These are phyloP conservation scores for Zaprionus africanus DNA, from an alignment of 1,140 invertebrate genomes.

Conservation along the genomic window DNA sequence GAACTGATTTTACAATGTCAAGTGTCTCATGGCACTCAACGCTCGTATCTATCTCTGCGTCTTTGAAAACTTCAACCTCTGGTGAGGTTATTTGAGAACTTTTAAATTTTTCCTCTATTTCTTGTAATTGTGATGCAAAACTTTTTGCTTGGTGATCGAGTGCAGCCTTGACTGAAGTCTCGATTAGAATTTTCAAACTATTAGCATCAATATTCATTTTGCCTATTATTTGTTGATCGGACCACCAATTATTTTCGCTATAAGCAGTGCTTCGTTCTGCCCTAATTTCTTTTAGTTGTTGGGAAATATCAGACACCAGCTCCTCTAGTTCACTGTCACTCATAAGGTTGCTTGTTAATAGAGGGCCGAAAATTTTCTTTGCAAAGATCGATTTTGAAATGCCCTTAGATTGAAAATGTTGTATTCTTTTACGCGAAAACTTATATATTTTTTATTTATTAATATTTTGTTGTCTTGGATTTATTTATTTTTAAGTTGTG, in stretches of 20 bases:
- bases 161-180: not conserved
- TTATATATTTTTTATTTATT: constrained; percentile 1
- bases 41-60: constrained; percentile 16
- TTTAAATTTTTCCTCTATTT: not conserved
- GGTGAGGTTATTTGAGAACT: not conserved
- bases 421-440: not conserved
- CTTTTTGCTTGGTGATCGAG: constrained; percentile 1
- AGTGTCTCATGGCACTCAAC: constrained; percentile 38
- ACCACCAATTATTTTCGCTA: not conserved
- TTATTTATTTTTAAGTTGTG: not conserved
- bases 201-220: constrained; percentile 4
- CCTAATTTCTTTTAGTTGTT: not conserved
- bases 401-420: not conserved
- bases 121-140: not conserved
- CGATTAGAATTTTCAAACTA: not conserved
- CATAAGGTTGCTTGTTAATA: not conserved
- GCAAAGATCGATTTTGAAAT: not conserved
- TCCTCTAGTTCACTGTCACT: not conserved
- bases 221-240: not conserved
- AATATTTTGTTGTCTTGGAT: not conserved
- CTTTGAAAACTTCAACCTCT: constrained; percentile 16
- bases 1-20: constrained; percentile 46
- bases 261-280: not conserved
- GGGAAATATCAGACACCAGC: not conserved
- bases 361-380: not conserved